Conservation (phyloP, 2,888 invertebrate genomes). For the Tyria jacobaeae region DNA sequence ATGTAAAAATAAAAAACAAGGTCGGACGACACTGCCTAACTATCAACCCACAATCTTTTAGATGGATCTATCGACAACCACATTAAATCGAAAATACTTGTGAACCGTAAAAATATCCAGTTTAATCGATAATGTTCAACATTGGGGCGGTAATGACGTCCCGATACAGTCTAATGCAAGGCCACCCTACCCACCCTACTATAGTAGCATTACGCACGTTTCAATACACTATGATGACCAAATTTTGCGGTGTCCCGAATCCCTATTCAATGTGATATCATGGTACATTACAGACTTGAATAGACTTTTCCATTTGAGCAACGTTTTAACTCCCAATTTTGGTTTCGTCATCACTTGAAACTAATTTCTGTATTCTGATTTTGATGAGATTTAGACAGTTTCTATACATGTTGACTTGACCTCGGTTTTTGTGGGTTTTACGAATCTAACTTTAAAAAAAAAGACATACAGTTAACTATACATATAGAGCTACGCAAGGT, state of each 20-base stretch:
- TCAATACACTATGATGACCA: slow-evolving; percentile 74
- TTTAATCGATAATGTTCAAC: slow-evolving; percentile 31
- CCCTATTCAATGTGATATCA: slow-evolving; percentile 70
- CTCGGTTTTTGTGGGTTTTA: background rate
- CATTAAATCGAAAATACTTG: slow-evolving; percentile 22
- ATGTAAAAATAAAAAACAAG: background rate
- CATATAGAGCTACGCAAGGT: no score
- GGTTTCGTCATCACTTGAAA: slow-evolving; percentile 61
- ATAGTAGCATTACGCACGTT: slow-evolving; percentile 66
- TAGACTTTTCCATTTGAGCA: slow-evolving; percentile 68
- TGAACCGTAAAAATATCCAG: slow-evolving; percentile 22
- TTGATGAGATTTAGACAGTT: no score
- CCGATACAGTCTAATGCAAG: slow-evolving; percentile 24
- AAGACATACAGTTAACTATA: background rate
- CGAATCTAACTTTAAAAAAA: background rate
- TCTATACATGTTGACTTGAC: no score
- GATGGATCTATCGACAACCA: slow-evolving; percentile 17
- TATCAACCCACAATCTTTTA: slow-evolving; percentile 7
- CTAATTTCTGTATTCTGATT: slow-evolving; percentile 35
- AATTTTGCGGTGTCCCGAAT: slow-evolving; percentile 79
- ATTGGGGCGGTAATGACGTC: slow-evolving; percentile 33
- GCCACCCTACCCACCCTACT: slow-evolving; percentile 26
- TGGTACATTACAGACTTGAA: slow-evolving; percentile 60
- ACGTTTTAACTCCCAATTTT: slow-evolving; percentile 58
- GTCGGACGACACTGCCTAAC: background rate